phyloP scores from a whole-genome alignment of 1,140 invertebrate species.

The Drosophila tropicalis region DNA sequence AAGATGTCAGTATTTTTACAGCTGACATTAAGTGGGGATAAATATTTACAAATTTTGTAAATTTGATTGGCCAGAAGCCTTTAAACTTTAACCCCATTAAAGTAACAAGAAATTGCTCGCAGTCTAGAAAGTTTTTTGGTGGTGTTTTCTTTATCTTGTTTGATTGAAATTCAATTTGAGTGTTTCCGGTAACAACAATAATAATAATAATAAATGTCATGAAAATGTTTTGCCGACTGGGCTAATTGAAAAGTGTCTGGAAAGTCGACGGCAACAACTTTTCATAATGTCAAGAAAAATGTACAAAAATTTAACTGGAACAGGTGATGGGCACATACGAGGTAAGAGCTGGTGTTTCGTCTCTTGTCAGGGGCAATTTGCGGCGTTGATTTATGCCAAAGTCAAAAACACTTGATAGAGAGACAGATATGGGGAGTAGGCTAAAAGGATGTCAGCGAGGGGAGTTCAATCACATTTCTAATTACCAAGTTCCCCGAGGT shows the following conservation, averaged over 20 bases:
- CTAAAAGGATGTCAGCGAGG: constrained; percentile 21
- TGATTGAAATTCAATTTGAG: constrained; percentile 48
- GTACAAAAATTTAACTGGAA: constrained; percentile 7
- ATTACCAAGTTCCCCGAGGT: constrained; percentile 75
- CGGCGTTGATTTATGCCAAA: constrained; percentile 48
- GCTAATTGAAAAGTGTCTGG: constrained; percentile 71
- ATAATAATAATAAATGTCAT: constrained; percentile 39
- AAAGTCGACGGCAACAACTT: constrained; percentile 46
- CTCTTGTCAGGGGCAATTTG: constrained; percentile 14
- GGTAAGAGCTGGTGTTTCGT: background rate
- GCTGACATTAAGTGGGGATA: no score
- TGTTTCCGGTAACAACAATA: constrained; percentile 1
- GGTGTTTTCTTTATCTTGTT: background rate
- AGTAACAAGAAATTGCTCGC: constrained; percentile 3
- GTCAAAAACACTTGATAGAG: background rate
- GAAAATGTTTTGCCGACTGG: constrained; percentile 31
- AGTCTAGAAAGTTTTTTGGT: constrained; percentile 64
- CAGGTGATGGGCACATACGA: constrained; percentile 23
- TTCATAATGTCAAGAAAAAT: constrained; percentile 16
- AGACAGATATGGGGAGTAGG: background rate
- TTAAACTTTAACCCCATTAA: constrained; percentile 3
- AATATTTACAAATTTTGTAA: constrained; percentile 7
- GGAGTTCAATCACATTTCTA: constrained; percentile 79
- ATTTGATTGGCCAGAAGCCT: constrained; percentile 10
- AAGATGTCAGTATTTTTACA: no score